Evolutionary conservation across 2,113 vertebrate species (phyloP), one percentile per base, ranked within the genome.

Genomic region (Ceyx melanurus): DNA sequence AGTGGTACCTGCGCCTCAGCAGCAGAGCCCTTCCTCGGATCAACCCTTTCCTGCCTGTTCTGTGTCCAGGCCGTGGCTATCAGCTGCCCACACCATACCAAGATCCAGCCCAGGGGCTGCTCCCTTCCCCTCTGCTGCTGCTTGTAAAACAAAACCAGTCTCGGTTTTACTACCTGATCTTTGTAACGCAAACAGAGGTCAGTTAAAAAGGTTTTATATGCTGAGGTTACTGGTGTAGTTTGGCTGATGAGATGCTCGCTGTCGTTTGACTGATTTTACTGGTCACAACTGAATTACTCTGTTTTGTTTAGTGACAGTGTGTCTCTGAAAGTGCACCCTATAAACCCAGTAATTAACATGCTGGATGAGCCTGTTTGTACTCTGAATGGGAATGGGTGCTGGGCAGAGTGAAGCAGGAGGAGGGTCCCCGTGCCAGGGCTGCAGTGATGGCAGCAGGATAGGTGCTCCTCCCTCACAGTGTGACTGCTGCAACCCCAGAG

Each of bases 171-270:
- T 89, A 94, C 92, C 81, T 89, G 94, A 94, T 92, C 93, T 84
- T 96, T 95, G 81, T 94, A 95, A 96, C 67, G 51, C 90, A 95
- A 96, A 95, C 93, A 96, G 53, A 70, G 94, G 17, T 19, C 82
- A 85, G 73, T 58, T 79, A 58, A 62, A 77, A 85, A 76, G 71
- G 89, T 82, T 90, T 92, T 54, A 93, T 73, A 84, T 4, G 7
- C 51, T 6, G 80, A 4, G 10, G 86, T 68, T 90, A 67, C 77
- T 6, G 13, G 66, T 13, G 8, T 9, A 5, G 85, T 74, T 68
- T 68, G 71, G 81, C 65, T 85, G 43, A n/a, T 7, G 72, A 68
- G 86, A 88, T 92, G 89, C 83, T 92, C 50, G 0, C 54, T 72
- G 6, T 58, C 82, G 8, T 48, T 86, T 14, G n/a, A 11, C 45